Evolutionary conservation across 2,888 invertebrate species (phyloP).

Genomic region (Acheta domesticus): DNA sequence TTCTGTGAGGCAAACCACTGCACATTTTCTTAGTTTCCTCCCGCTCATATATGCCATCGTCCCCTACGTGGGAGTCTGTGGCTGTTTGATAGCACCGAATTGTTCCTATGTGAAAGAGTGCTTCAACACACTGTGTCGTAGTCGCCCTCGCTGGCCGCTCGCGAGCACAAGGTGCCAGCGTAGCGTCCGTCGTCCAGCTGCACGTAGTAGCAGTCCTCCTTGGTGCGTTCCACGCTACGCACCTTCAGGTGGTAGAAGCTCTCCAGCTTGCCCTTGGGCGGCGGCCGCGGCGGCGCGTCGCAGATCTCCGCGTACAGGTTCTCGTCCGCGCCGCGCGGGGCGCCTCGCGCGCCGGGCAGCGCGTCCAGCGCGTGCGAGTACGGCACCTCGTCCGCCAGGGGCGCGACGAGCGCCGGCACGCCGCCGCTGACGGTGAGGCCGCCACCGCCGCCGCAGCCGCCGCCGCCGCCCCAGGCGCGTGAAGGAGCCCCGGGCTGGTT

Average conservation of each 20-base stretch:
- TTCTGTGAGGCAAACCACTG: too few relatives aligned
- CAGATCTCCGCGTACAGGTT: slow-evolving; percentile 71
- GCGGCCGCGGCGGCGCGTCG: slow-evolving; percentile 38
- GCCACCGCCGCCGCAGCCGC: slow-evolving; percentile 48
- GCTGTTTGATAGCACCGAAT: too few relatives aligned
- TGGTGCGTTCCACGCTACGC: slow-evolving; percentile 38
- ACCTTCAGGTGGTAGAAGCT: slow-evolving; percentile 23
- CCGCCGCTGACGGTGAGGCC: slow-evolving; percentile 56
- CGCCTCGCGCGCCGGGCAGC: slow-evolving; percentile 45
- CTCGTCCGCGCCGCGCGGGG: slow-evolving; percentile 48
- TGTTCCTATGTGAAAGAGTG: too few relatives aligned
- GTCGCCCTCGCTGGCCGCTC: slow-evolving; percentile 44
- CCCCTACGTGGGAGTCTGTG: too few relatives aligned
- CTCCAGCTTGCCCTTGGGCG: not conserved
- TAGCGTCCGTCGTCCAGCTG: slow-evolving; percentile 45
- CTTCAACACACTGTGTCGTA: slow-evolving; percentile 49
- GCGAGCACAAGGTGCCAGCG: slow-evolving; percentile 25
- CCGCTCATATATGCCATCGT: too few relatives aligned
- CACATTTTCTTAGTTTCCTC: too few relatives aligned
- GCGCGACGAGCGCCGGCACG: slow-evolving; percentile 50
- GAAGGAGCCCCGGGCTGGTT: not conserved
- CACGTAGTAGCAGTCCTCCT: slow-evolving; percentile 45
- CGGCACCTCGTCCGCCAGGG: slow-evolving; percentile 57
- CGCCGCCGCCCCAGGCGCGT: slow-evolving; percentile 43
- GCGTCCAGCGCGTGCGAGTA: slow-evolving; percentile 70